Percentiles rank a stretch among this genome's conserved stretches.
These are phyloP conservation scores for Caenorhabditis briggsae DNA, from an alignment of 1,140 invertebrate species.

Conservation along the genomic window DNA sequence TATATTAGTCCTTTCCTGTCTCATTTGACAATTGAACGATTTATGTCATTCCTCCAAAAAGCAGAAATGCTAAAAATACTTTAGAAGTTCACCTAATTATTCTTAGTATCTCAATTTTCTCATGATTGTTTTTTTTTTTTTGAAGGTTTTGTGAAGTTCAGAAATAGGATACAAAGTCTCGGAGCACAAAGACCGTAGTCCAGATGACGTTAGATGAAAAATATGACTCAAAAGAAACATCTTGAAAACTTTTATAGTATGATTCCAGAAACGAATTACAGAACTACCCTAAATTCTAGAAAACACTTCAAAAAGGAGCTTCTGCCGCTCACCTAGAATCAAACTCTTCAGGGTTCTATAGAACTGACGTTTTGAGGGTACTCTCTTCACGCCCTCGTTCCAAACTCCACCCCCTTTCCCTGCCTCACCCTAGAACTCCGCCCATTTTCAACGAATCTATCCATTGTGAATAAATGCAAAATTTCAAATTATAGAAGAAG, in stretches of 20 bases:
- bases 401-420: not conserved
- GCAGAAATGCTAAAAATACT: too few relatives aligned
- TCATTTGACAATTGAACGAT: too few relatives aligned
- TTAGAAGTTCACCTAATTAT: too few relatives aligned
- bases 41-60: too few relatives aligned
- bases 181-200: too few relatives aligned
- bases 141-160: not conserved
- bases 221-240: too few relatives aligned
- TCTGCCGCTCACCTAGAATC: not conserved
- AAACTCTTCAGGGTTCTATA: not conserved
- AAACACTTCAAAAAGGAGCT: not conserved
- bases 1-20: too few relatives aligned
- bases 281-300: not conserved
- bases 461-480: not conserved
- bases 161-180: not conserved
- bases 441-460: not conserved
- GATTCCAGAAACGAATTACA: too few relatives aligned
- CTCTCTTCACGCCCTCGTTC: not conserved
- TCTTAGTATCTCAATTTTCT: too few relatives aligned
- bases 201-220: too few relatives aligned
- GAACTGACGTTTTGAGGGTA: constrained; percentile 1
- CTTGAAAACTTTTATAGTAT: too few relatives aligned
- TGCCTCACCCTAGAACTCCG: not conserved
- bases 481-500: not conserved
- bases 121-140: too few relatives aligned